A percentile compares a stretch with the other conserved stretches of the same genome.
Conservation (phyloP, 2,797 vertebrate genomes). For the Perodicticus potto region DNA sequence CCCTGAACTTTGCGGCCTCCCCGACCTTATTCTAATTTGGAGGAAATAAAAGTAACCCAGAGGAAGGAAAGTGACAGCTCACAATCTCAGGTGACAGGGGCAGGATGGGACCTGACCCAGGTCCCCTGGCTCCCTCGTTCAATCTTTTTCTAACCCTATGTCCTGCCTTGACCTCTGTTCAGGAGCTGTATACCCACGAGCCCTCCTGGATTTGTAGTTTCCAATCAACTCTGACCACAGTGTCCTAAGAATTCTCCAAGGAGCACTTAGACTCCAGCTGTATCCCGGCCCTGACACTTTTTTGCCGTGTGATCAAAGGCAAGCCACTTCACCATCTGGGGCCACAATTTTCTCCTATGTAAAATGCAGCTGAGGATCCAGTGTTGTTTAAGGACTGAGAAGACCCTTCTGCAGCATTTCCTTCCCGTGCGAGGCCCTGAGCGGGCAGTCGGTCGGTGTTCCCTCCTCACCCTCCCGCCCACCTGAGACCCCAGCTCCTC, state of each 20-base stretch:
- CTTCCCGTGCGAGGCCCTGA: accelerated
- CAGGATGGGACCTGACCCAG: too few relatives aligned
- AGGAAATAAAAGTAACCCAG: neutral
- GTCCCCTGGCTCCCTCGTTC: accelerated
- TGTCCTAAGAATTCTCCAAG: neutral
- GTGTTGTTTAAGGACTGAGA: neutral
- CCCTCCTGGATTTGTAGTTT: neutral
- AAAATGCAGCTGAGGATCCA: neutral
- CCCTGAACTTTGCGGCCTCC: accelerated
- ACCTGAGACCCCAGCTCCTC: neutral
- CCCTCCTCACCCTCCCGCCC: too few relatives aligned
- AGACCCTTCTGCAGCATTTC: neutral
- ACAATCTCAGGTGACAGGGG: neutral
- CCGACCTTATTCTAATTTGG: neutral
- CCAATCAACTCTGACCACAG: neutral
- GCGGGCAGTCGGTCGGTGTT: accelerated
- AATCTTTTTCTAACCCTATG: neutral
- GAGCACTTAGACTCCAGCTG: neutral
- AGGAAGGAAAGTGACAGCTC: neutral
- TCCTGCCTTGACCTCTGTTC: neutral
- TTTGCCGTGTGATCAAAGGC: neutral
- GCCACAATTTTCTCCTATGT: neutral
- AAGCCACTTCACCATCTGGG: accelerated
- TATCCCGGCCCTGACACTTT: accelerated
- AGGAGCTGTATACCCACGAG: accelerated